Percentiles rank a stretch among this genome's conserved stretches.
phyloP scores from a whole-genome alignment of 2,797 vertebrate genomes.

The Malurus splendens region DNA sequence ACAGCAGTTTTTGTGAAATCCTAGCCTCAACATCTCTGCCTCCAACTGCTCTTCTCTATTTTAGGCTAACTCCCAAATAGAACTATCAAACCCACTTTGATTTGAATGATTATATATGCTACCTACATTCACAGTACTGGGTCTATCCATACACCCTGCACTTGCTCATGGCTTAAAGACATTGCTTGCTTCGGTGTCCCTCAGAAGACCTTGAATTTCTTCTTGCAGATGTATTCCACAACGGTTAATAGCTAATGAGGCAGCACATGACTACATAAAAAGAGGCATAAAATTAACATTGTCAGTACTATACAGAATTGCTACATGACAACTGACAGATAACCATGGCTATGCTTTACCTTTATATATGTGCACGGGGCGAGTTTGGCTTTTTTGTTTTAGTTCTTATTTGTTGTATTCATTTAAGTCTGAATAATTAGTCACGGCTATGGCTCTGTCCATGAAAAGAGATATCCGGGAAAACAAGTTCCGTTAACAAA shows the following conservation, averaged over 20 bases:
- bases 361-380: fast-evolving
- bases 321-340: neutral
- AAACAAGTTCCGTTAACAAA: neutral
- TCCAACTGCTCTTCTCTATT: neutral
- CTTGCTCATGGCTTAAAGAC: neutral
- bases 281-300: neutral
- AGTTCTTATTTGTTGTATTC: neutral
- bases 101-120: neutral
- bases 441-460: neutral
- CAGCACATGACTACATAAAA: neutral
- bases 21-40: neutral
- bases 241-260: neutral
- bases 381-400: neutral
- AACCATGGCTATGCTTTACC: fast-evolving
- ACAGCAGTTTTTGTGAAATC: neutral
- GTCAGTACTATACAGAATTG: neutral
- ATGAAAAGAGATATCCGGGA: neutral
- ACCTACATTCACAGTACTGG: neutral
- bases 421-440: neutral
- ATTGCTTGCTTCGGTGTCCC: neutral
- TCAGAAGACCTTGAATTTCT: neutral
- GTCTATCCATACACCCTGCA: neutral
- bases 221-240: neutral
- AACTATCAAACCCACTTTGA: neutral
- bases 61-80: neutral